A percentile compares a stretch with the other conserved stretches of the same genome.
phyloP scores from a whole-genome alignment of 2,797 vertebrate species.

The Galaxias olidus region DNA sequence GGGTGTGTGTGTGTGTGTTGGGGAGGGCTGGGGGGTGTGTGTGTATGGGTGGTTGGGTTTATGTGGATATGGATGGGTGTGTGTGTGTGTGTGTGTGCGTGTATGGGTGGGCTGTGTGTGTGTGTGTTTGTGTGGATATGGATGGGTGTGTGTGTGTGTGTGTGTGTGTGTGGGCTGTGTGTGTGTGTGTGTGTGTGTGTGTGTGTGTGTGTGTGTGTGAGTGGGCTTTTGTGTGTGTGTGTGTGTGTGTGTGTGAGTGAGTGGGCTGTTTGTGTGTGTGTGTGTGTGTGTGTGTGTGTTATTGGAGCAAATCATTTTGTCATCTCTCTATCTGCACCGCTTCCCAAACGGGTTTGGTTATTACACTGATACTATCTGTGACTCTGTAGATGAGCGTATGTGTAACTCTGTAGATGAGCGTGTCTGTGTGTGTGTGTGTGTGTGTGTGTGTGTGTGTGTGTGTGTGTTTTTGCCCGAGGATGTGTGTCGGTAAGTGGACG shows the following conservation, averaged over 20 bases:
- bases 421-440: too few relatives aligned
- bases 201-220: slow-evolving; percentile 1
- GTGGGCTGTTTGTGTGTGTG: slow-evolving; percentile 17
- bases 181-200: neutral
- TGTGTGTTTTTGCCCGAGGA: too few relatives aligned
- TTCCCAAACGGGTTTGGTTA: neutral
- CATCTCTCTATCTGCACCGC: neutral
- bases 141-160: slow-evolving; percentile 18
- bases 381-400: neutral
- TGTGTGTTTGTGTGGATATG: slow-evolving; percentile 9
- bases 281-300: slow-evolving; percentile 2
- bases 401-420: too few relatives aligned
- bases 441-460: too few relatives aligned
- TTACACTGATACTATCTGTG: neutral
- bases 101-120: neutral
- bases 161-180: slow-evolving; percentile 1
- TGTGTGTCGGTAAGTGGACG: too few relatives aligned
- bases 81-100: slow-evolving; percentile 9
- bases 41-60: too few relatives aligned
- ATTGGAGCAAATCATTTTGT: neutral
- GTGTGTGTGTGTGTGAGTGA: slow-evolving; percentile 9
- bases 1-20: too few relatives aligned
- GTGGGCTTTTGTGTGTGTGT: neutral
- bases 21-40: too few relatives aligned
- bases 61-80: too few relatives aligned